Evolutionary conservation across 2,113 vertebrate species (phyloP), one percentile per base, ranked within the genome.

Genomic region (Larimichthys polyactis): DNA sequence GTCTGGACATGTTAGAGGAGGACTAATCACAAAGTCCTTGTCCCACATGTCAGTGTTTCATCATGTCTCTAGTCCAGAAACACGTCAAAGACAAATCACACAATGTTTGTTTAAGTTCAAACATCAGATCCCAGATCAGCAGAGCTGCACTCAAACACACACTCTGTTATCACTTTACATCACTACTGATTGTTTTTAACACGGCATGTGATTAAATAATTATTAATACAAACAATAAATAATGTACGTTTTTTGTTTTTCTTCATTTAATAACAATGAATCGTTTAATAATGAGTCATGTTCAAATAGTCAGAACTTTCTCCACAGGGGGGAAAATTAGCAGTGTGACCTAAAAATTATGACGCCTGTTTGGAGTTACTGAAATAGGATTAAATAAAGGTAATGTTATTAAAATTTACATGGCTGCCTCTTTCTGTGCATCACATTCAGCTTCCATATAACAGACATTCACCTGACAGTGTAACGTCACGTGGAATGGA

Each of bases 21-120:
- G 24, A 64, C 64, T 86, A 91, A 89, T 89, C 89, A 75, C 67
- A 71, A 54, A 82, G 80, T 91, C 84, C 89, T 89, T 85, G 85
- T 71, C 43, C 77, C 54, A 71, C 69, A 81, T 68, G 29, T 36
- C n/a, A 9, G 19, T 10, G 49, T 29, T 63, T 57, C 75, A 76
- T 69, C 32, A 14, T 73, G 63, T 62, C 68, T 67, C 55, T 22
- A 4, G 15, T 64, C 20, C 16, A 63, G 49, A 20, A 64, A 4
- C 19, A 67, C 0, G 19, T 54, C 27, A 44, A 1, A 59, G 72
- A 83, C 80, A 83, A 79, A 76, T 40, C 58, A 27, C 52, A 75
- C 20, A 20, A 58, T 27, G 12, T 27, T 49, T 22, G 57, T 36
- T 24, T 1, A n/a, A 43, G 48, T 69, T 75, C 51, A 15, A 16